A percentile compares a stretch with the other conserved stretches of the same genome.
phyloP scores from a whole-genome alignment of 2,797 vertebrate species.

The Poeciliopsis presidionis region DNA sequence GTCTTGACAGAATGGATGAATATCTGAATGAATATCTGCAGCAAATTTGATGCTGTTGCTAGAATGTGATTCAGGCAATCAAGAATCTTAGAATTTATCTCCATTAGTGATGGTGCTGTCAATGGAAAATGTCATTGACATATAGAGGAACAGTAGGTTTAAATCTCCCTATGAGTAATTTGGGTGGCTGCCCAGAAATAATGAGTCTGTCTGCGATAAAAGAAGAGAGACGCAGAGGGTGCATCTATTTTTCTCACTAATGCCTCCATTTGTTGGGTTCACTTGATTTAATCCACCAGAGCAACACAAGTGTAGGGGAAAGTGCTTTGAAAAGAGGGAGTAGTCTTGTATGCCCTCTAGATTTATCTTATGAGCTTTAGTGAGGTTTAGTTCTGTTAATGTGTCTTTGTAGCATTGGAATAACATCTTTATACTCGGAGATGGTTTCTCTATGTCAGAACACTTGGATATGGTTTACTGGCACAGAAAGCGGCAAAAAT shows the following conservation, averaged over 20 bases:
- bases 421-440: neutral
- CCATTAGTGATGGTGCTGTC: neutral
- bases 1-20: no score
- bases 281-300: constrained; percentile 14
- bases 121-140: neutral
- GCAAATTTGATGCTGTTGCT: neutral
- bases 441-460: neutral
- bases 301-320: neutral
- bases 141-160: neutral
- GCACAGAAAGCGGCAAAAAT: neutral
- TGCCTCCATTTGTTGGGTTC: constrained; percentile 18
- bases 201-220: constrained; percentile 14
- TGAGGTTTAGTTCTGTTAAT: neutral
- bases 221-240: constrained; percentile 5
- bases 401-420: neutral
- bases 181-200: constrained; percentile 33
- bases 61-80: neutral
- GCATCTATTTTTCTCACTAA: constrained; percentile 19
- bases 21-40: neutral
- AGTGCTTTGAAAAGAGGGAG: neutral
- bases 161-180: neutral
- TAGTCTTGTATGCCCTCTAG: neutral
- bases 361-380: neutral
- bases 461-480: neutral
- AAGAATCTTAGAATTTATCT: neutral